A percentile compares a stretch with the other conserved stretches of the same genome.
Evolutionary conservation across 2,888 invertebrate genomes (phyloP).

Genomic region (Drosophila diplacantha): DNA sequence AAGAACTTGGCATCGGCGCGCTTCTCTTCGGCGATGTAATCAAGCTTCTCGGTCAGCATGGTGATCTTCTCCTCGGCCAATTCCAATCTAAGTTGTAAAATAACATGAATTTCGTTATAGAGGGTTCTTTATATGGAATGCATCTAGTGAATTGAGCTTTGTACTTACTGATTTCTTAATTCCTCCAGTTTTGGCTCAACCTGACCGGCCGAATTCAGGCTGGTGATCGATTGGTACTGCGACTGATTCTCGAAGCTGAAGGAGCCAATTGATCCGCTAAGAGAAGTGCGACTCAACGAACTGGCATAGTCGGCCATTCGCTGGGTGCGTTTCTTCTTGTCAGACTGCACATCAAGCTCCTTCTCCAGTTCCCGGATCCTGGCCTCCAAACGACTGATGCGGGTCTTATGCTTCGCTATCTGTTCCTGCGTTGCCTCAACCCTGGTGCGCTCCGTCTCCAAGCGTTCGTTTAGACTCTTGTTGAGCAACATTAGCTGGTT

Average conservation of each 20-base stretch:
- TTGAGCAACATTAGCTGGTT: constrained; percentile 66
- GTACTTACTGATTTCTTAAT: constrained; percentile 71
- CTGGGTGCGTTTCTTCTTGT: constrained; percentile 74
- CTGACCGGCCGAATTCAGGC: constrained; percentile 30
- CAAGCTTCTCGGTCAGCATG: constrained; percentile 73
- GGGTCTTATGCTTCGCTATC: constrained; percentile 69
- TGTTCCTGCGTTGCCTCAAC: constrained; percentile 62
- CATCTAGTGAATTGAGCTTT: too few relatives aligned
- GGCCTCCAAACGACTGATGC: constrained; percentile 71
- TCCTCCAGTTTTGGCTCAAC: constrained; percentile 55
- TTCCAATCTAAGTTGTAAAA: constrained; percentile 66
- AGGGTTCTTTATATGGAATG: too few relatives aligned
- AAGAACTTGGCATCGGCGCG: constrained; percentile 74
- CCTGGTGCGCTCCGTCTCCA: constrained; percentile 66
- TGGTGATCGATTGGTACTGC: constrained; percentile 38
- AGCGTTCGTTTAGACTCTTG: constrained; percentile 62
- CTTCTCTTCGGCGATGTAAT: constrained; percentile 70
- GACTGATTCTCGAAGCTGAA: constrained; percentile 74
- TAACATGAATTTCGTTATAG: not conserved
- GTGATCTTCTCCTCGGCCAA: constrained; percentile 73
- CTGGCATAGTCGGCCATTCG: constrained; percentile 74
- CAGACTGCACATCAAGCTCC: constrained; percentile 67
- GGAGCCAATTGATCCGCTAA: constrained; percentile 62
- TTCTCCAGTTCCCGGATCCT: constrained; percentile 74
- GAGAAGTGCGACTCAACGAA: constrained; percentile 56